Conservation (phyloP, 2,113 vertebrate genomes). For the Xenopus borealis region DNA sequence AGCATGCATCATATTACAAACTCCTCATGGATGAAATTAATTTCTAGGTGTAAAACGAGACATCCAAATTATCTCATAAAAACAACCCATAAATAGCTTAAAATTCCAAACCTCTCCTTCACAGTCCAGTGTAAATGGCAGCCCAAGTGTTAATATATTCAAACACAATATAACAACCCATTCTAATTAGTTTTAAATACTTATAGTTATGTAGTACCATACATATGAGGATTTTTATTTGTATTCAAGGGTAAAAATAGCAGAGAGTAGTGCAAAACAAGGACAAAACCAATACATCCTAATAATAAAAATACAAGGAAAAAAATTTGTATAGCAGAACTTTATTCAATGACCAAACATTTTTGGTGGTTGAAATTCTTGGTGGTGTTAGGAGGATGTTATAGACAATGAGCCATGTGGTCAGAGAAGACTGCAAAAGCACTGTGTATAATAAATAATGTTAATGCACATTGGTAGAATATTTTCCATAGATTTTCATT, state of each 20-base stretch:
- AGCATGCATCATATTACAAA: slow-evolving; percentile 36
- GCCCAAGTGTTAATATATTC: slow-evolving; percentile 19
- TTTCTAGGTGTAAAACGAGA: slow-evolving; percentile 43
- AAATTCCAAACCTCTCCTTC: slow-evolving; percentile 16
- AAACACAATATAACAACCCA: slow-evolving; percentile 25
- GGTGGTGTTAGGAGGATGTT: too few relatives aligned
- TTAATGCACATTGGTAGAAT: too few relatives aligned
- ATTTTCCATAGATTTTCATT: too few relatives aligned
- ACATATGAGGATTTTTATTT: not conserved
- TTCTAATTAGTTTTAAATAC: slow-evolving; percentile 15
- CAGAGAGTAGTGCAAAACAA: too few relatives aligned
- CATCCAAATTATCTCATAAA: slow-evolving; percentile 40
- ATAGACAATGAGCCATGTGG: too few relatives aligned
- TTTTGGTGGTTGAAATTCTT: too few relatives aligned
- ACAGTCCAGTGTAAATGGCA: slow-evolving; percentile 10
- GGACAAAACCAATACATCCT: too few relatives aligned
- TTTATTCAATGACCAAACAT: too few relatives aligned
- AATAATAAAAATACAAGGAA: too few relatives aligned
- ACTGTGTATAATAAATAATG: too few relatives aligned
- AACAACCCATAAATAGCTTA: slow-evolving; percentile 32
- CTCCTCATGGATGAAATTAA: slow-evolving; percentile 43
- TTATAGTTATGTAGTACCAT: not conserved
- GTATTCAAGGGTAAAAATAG: not conserved
- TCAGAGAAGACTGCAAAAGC: too few relatives aligned
- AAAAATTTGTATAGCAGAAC: too few relatives aligned